Base-by-base conservation (phyloP, 2,888 invertebrate species). In the Plebejus anna region DNA sequence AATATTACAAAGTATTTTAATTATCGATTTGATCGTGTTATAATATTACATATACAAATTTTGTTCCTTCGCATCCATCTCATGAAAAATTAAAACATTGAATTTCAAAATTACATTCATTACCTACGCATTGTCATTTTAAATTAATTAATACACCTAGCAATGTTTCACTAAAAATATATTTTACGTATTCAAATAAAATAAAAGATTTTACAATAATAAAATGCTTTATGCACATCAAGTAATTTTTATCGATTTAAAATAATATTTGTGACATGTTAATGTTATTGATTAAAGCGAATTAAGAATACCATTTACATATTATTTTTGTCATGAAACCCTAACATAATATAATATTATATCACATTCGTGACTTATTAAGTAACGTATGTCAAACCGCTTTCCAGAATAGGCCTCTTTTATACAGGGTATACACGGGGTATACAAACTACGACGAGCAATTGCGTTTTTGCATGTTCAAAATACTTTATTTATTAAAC, bases 291-390 rank as follows among this genome's bases (percentile, higher is more conserved):
- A 47, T 72, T 47, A 47, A 72, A 72, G 42, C 42, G 47, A 72
- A 72, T 47, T 22, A 47, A 28, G 3, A 66, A 32, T 66, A 32
- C 66, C 32, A 66, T 70, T 71, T 71, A 42, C 42, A 42, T 42
- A 71, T 16, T 71, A 38, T 32, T 71, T 72, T 72, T 72, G 72
- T 72, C 72, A 72, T 72, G 72, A 22, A 72, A 72, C 42, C 72
- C 47, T 72, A 51, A 66, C 32, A 36, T 66, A 61, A 28, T 11
- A 66, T 4, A 9, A n/a, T 38, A 38, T 70, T 38, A 70, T 72
- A 72, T 72, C 72, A 72, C 72, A 72, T 72, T 72, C 28, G 72
- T 72, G 72, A 72, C 72, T 72, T 47, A 22, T 47, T 32, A 66
- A 66, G 47, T 72, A 72, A 47, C n/a, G 38, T 4, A 72, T 72